Conservation (phyloP, 2,113 vertebrate genomes). For the Chloebia gouldiae region DNA sequence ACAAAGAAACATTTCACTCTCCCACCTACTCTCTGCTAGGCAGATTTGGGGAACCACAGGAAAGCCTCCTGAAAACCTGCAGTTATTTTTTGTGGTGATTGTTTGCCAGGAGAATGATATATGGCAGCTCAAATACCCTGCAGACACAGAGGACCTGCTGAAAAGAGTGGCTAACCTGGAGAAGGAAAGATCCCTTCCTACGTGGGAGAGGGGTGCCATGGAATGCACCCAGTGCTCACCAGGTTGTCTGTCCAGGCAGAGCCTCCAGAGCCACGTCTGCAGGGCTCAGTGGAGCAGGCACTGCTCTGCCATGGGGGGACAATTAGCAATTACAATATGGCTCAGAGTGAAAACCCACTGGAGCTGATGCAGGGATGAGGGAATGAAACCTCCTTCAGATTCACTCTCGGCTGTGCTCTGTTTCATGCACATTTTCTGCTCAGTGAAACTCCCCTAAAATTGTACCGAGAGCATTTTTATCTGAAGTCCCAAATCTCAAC, state of each 20-base stretch:
- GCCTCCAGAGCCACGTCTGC: not conserved
- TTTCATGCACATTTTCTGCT: not conserved
- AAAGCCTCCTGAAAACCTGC: not conserved
- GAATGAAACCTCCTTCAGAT: not conserved
- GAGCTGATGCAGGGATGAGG: not conserved
- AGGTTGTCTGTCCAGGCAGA: not conserved
- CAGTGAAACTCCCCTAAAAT: not conserved
- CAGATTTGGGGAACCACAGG: not conserved
- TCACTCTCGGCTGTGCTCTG: not conserved
- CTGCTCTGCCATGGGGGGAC: not conserved
- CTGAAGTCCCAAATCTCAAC: not conserved
- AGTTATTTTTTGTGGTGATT: not conserved
- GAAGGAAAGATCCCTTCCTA: not conserved
- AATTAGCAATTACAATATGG: not conserved
- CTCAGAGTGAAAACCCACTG: not conserved
- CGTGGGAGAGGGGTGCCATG: not conserved
- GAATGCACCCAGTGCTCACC: not conserved
- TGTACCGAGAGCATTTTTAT: not conserved
- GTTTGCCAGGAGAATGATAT: not conserved
- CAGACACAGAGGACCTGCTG: not conserved
- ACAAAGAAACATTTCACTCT: not conserved
- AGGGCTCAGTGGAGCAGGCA: not conserved
- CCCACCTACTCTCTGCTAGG: not conserved
- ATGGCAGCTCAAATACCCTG: not conserved
- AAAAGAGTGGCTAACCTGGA: not conserved